Conservation (phyloP, 2,888 invertebrate species). For the Antitype chi region DNA sequence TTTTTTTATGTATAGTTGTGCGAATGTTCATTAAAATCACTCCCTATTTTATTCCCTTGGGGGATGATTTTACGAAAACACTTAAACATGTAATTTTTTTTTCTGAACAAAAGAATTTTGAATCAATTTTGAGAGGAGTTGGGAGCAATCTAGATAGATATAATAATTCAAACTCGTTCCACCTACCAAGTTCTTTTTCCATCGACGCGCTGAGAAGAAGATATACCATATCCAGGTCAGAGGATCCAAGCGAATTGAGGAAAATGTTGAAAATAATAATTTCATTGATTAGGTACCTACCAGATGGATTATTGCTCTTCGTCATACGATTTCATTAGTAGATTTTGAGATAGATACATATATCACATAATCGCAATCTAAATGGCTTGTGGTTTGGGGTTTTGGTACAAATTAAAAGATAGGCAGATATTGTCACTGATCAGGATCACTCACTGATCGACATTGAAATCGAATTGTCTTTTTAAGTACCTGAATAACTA, state of each 20-base stretch:
- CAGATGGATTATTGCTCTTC: not conserved
- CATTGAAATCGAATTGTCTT: not conserved
- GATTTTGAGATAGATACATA: not conserved
- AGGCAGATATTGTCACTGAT: not conserved
- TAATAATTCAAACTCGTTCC: too few relatives aligned
- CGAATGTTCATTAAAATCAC: too few relatives aligned
- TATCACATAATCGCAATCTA: not conserved
- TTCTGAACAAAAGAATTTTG: too few relatives aligned
- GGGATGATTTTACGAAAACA: too few relatives aligned
- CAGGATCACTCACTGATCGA: too few relatives aligned
- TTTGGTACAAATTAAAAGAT: not conserved
- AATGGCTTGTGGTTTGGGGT: not conserved
- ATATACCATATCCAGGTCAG: not conserved
- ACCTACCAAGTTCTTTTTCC: not conserved
- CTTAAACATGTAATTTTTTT: too few relatives aligned
- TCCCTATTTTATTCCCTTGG: too few relatives aligned
- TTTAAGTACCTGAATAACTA: not conserved
- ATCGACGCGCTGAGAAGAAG: not conserved
- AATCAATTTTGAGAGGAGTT: too few relatives aligned
- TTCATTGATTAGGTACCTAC: not conserved
- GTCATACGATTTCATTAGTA: not conserved
- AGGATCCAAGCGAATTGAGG: not conserved
- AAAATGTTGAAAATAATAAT: not conserved
- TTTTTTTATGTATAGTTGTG: too few relatives aligned
- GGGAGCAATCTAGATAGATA: too few relatives aligned